These are phyloP conservation scores for Vulpes ferrilata DNA, from an alignment of 2,113 vertebrate genomes.

Conservation along the genomic window DNA sequence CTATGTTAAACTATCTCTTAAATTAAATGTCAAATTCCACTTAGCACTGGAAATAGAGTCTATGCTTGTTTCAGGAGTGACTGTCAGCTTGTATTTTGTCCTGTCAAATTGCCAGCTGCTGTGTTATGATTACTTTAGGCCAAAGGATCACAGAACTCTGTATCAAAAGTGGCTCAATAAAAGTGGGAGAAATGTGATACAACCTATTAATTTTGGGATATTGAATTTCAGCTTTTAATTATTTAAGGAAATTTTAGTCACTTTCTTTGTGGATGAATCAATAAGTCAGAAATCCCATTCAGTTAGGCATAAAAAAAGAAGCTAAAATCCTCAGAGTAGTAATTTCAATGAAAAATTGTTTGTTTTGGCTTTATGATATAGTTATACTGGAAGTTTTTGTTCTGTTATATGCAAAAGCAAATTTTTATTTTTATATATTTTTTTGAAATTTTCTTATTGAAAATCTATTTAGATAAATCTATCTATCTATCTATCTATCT, in stretches of 20 bases:
- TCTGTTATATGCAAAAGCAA: background rate
- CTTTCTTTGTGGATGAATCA: background rate
- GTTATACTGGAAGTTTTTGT: background rate
- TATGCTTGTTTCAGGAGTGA: constrained; percentile 70
- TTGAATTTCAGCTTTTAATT: constrained; percentile 29
- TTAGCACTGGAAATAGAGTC: constrained; percentile 67
- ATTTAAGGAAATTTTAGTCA: background rate
- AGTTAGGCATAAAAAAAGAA: constrained; percentile 26
- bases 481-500: background rate
- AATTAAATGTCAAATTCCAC: constrained; percentile 83
- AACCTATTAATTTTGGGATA: constrained; percentile 9
- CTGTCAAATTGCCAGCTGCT: constrained; percentile 78
- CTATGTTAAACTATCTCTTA: constrained; percentile 59
- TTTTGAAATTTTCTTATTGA: background rate
- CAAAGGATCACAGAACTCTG: constrained; percentile 46
- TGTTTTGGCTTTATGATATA: background rate
- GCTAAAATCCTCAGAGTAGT: background rate
- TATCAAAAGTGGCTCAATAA: constrained; percentile 38
- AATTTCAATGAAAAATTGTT: background rate
- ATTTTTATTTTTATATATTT: background rate
- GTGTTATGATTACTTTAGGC: constrained; percentile 73
- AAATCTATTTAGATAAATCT: background rate
- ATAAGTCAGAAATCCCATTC: background rate
- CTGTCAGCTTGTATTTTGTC: constrained; percentile 76
- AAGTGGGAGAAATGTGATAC: background rate